A percentile compares a stretch with the other conserved stretches of the same genome.
phyloP scores from a whole-genome alignment of 2,113 vertebrate species.

The Sphaerodactylus townsendi region DNA sequence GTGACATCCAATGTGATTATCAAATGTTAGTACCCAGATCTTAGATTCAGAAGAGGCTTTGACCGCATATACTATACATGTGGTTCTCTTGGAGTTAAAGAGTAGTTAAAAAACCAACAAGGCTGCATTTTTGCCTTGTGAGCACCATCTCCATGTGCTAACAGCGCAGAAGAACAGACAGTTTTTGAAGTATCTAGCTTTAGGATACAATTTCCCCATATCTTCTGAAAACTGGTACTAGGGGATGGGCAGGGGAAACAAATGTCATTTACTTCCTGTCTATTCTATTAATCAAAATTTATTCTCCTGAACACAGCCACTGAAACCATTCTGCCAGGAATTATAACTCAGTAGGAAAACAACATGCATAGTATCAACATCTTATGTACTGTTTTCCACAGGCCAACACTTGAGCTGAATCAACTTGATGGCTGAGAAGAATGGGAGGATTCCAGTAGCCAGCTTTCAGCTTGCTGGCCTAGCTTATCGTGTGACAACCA shows the following conservation, averaged over 20 bases:
- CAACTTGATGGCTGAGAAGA: slow-evolving; percentile 2
- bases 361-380: not conserved
- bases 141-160: not conserved
- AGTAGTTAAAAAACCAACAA: not conserved
- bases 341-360: slow-evolving; percentile 17
- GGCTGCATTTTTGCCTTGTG: rapidly evolving
- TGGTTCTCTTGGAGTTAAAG: not conserved
- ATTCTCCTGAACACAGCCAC: not conserved
- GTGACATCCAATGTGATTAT: too few species aligned
- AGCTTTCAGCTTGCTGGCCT: not conserved
- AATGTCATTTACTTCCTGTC: slow-evolving; percentile 17
- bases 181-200: not conserved
- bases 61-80: not conserved
- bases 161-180: not conserved
- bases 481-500: not conserved
- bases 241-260: not conserved
- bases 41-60: not conserved
- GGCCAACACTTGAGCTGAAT: slow-evolving; percentile 21
- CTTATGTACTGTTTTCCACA: rapidly evolving
- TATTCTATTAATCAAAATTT: slow-evolving; percentile 46
- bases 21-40: too few species aligned
- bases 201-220: not conserved
- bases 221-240: not conserved
- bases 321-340: slow-evolving; percentile 41
- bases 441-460: not conserved